Percentiles rank a stretch among this genome's conserved stretches.
Conservation (phyloP, 2,113 vertebrate genomes). For the Rattus rattus region DNA sequence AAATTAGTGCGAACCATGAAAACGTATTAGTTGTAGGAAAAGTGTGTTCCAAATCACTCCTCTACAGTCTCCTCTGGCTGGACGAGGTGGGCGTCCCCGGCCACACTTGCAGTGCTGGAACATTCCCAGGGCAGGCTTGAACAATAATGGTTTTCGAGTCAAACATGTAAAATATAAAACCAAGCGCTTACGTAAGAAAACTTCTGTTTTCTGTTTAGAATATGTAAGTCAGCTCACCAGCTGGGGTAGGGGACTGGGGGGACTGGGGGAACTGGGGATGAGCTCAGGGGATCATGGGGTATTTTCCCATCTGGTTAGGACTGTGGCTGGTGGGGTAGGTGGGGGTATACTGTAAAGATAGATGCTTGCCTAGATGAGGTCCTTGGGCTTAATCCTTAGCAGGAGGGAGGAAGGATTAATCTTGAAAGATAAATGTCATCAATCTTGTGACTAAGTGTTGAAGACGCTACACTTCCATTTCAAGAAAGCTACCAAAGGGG, state of each 20-base stretch:
- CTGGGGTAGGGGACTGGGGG: no score
- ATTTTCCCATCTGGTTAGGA: neutral
- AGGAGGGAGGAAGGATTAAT: neutral
- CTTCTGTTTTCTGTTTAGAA: conserved; percentile 12
- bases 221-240: neutral
- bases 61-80: neutral
- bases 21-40: conserved; percentile 49
- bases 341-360: no score
- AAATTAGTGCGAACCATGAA: conserved; percentile 38
- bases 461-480: neutral
- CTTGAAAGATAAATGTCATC: neutral
- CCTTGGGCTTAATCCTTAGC: neutral
- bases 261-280: rapidly evolving
- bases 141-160: neutral
- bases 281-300: neutral
- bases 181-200: conserved; percentile 20
- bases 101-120: neutral
- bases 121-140: neutral
- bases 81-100: neutral
- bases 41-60: neutral
- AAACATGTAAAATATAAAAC: neutral
- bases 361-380: neutral
- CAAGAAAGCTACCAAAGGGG: conserved; percentile 12
- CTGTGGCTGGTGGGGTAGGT: neutral
- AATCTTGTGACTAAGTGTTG: neutral